Base-by-base conservation (phyloP, 2,888 invertebrate species). In the Drosophila leonis region DNA sequence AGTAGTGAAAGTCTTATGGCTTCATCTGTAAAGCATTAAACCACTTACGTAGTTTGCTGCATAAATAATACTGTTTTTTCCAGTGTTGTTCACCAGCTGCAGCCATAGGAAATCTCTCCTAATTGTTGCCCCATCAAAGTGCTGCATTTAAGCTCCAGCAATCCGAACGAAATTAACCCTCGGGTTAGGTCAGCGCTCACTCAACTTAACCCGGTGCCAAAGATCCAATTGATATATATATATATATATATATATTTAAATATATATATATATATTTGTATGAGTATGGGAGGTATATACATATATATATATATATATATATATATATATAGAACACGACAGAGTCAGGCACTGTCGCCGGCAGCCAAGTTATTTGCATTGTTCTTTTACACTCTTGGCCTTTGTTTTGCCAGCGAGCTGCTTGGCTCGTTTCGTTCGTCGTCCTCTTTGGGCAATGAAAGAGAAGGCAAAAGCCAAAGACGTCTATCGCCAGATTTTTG, bases 311-410 rank as follows among this genome's bases (percentile, higher is more conserved):
- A 33, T 18, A 41, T 39, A 51, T 18, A n/a, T 20, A 27, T 60
- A 13, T 18, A 35, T 57, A 2, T 62, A 55, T 41, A 37, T 44
- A 60, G 24, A 44, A 24, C 37, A 27, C 6, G 46, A 18, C 46
- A 33, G 29, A 39, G 48, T 24, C 35, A 31, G 39, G n/a, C 35
- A 13, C 29, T 48, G 48, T 24, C 2, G 15, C 44, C 37, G 56
- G 48, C 39, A 42, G 65, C 39, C 63, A 71, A 75, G 83, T 81
- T 75, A 88, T 88, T 88, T 86, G 81, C 83, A 88, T 81, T 86
- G 83, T 84, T 85, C 74, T 80, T 71, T 85, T 78, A 70, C 80
- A 72, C 77, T 80, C 69, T 83, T 80, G 66, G 57, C 71, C 80
- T 79, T 78, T 79, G 75, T 79, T 83, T 79, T 66, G 63, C 35